Conservation (phyloP, 1,140 invertebrate genomes). For the Doryteuthis pealeii region DNA sequence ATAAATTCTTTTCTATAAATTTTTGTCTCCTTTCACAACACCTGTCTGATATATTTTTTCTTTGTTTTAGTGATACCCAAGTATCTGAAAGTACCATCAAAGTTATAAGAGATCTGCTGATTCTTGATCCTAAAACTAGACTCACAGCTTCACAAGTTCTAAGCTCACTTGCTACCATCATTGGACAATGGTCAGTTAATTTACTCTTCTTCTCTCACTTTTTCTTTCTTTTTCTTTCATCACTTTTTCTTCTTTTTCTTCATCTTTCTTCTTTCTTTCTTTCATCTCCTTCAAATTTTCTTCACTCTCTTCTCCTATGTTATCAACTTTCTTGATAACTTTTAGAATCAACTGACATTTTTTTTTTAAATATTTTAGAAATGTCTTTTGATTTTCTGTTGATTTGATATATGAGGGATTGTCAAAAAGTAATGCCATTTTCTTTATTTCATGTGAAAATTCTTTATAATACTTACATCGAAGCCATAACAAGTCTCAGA, state of each 20-base stretch:
- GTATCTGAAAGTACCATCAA: slow-evolving; percentile 65
- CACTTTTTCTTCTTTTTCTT: too few relatives aligned
- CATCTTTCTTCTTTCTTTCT: too few relatives aligned
- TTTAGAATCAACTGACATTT: neutral
- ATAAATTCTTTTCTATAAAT: too few relatives aligned
- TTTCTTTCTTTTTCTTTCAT: too few relatives aligned
- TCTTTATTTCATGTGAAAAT: too few relatives aligned
- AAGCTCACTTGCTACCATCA: slow-evolving; percentile 62
- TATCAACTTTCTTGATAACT: too few relatives aligned
- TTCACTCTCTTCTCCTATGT: too few relatives aligned
- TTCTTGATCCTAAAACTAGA: slow-evolving; percentile 65
- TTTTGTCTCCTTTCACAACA: neutral
- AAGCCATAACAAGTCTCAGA: too few relatives aligned
- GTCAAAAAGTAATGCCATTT: too few relatives aligned
- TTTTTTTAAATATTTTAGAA: neutral
- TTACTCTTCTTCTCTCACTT: too few relatives aligned
- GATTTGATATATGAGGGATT: neutral
- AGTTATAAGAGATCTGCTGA: slow-evolving; percentile 66
- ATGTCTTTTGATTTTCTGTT: neutral
- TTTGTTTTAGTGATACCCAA: slow-evolving; percentile 63
- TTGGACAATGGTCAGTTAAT: slow-evolving; percentile 59
- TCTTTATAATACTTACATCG: too few relatives aligned
- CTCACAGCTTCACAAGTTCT: slow-evolving; percentile 67
- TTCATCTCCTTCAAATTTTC: too few relatives aligned
- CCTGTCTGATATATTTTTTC: slow-evolving; percentile 3